phyloP scores from a whole-genome alignment of 1,140 invertebrate species.

The Tetramorium alpestre region DNA sequence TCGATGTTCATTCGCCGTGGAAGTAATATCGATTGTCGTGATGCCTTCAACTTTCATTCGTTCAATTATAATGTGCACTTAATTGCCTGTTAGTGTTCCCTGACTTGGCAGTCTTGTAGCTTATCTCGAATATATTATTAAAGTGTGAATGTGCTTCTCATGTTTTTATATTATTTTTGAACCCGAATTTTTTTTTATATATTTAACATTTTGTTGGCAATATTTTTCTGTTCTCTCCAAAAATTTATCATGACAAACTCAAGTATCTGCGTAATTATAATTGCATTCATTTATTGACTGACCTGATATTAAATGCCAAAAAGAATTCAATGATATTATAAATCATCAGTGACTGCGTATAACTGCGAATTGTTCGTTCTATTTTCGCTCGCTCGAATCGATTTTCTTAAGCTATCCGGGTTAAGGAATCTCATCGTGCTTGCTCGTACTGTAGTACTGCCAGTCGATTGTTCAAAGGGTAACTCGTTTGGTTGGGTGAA shows the following conservation, averaged over 20 bases:
- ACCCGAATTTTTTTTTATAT: background rate
- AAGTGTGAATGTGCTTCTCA: background rate
- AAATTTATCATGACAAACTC: background rate
- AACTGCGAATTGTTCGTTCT: background rate
- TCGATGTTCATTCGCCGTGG: constrained; percentile 45
- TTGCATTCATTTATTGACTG: background rate
- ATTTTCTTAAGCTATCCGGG: constrained; percentile 29
- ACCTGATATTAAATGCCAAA: background rate
- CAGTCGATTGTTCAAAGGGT: constrained; percentile 30
- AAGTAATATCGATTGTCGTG: background rate
- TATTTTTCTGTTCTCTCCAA: background rate
- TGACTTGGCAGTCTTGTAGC: background rate
- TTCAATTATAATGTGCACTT: constrained; percentile 6
- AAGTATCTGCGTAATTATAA: background rate
- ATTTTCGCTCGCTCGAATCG: constrained; percentile 2
- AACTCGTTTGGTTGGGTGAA: background rate
- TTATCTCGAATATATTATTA: background rate
- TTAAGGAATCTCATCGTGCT: background rate
- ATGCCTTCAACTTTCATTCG: background rate
- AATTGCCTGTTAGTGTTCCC: constrained; percentile 3
- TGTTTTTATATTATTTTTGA: background rate
- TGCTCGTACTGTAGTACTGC: background rate
- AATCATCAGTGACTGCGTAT: background rate
- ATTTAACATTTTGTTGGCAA: background rate
- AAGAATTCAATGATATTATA: background rate